Conservation (phyloP, 2,888 invertebrate species). For the Phyllotreta cruciferae region DNA sequence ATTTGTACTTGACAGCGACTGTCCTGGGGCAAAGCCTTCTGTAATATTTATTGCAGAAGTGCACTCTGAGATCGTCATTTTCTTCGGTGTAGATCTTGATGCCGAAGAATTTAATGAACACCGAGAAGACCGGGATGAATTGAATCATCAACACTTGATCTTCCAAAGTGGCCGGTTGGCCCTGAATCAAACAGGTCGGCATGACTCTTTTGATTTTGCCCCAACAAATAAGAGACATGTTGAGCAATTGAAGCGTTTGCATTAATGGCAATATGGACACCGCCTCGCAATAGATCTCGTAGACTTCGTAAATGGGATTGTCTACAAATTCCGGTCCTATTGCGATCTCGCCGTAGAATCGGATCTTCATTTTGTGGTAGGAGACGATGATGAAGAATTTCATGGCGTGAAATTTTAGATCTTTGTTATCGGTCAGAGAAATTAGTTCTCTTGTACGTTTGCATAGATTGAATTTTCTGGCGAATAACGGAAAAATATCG, state of each 20-base stretch:
- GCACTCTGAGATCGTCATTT: constrained; percentile 64
- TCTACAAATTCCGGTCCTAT: too few relatives aligned
- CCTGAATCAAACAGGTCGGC: constrained; percentile 37
- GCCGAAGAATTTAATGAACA: constrained; percentile 29
- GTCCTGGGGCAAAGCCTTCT: constrained; percentile 71
- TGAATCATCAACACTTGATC: constrained; percentile 69
- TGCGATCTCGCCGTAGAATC: constrained; percentile 14
- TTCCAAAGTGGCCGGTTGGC: constrained; percentile 56
- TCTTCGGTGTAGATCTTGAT: constrained; percentile 38
- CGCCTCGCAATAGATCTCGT: constrained; percentile 23
- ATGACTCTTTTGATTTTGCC: constrained; percentile 48
- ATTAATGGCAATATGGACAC: constrained; percentile 48
- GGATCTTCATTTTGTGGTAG: constrained; percentile 34
- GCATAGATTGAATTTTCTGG: constrained; percentile 58
- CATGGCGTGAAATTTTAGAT: constrained; percentile 60
- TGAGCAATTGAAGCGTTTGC: constrained; percentile 56
- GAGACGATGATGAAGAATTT: constrained; percentile 55
- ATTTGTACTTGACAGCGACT: constrained; percentile 57
- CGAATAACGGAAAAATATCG: constrained; percentile 54
- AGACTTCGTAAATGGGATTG: neutral
- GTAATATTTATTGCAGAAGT: constrained; percentile 68
- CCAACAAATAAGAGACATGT: constrained; percentile 57
- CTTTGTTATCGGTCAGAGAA: constrained; percentile 61
- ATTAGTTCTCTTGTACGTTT: constrained; percentile 58
- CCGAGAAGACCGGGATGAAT: constrained; percentile 66